Base-by-base conservation (phyloP, 2,797 vertebrate genomes). In the Tragelaphus oryx region DNA sequence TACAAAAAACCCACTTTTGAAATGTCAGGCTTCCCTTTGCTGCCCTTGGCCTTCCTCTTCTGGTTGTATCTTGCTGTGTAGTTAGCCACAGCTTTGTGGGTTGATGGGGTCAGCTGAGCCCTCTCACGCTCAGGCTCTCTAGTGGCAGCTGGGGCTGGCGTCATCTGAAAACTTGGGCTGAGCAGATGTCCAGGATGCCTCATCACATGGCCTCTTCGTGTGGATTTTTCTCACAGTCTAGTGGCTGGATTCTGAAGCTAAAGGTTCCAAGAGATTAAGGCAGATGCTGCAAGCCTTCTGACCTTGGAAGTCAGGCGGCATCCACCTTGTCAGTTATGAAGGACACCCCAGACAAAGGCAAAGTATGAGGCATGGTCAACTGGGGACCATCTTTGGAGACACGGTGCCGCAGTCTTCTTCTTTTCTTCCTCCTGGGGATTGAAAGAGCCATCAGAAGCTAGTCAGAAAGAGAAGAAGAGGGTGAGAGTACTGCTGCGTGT, bases 201-300 rank as follows among this genome's bases (percentile, higher is more conserved):
- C 57, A 8, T 76, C 22, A 18, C 2, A 11, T 68, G 76, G 6
- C 87, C 26, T 94, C 3, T 55, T 24, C 54, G 9, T 18, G 85
- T 30, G 68, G 44, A 11, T 28, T 62, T 91, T 37, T 24, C 44
- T 76, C 48, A 75, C 18, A 8, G 37, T 50, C 65, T 87, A 41
- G n/a, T 75, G 60, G n/a, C 44, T 87, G 50, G 18, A 30, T 83
- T 76, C 74, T 80, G 60, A 92, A 52, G 82, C 14, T 28, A 24
- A 82, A 60, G 28, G 0, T 50, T 91, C 60, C 8, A 26, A 44
- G 68, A 59, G 50, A 30, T 50, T 46, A 84, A 59, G 17, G 14
- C 16, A 6, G 7, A 20, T 76, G 50, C 33, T 24, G 2, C 22
- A 37, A 30, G 55, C 5, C 24, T 54, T 37, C 14, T 65, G 52